Conservation (phyloP, 2,113 vertebrate species). For the cattle (Bos taurus) region DNA sequence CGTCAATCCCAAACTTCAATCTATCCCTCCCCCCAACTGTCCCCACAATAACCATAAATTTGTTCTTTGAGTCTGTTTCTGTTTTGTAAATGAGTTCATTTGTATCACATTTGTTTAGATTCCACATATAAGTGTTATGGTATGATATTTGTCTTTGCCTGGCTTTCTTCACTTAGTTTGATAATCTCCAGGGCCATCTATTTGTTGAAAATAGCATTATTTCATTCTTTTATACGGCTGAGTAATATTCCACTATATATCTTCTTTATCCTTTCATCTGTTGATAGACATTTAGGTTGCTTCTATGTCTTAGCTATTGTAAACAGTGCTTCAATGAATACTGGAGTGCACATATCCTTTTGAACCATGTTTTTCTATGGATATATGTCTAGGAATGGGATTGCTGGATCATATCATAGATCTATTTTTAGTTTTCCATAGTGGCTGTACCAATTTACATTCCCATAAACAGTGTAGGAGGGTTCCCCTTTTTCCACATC, state of each 20-base stretch:
- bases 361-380: not conserved
- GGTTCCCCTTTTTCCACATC: not conserved
- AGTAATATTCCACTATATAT: not conserved
- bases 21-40: not conserved
- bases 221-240: not conserved
- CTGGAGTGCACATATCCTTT: not conserved
- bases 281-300: not conserved
- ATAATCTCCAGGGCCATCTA: not conserved
- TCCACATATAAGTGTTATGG: not conserved
- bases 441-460: not conserved
- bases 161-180: not conserved
- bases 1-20: not conserved
- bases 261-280: not conserved
- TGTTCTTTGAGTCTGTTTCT: not conserved
- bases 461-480: not conserved
- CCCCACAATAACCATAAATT: not conserved
- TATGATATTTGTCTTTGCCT: not conserved
- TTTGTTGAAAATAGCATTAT: not conserved
- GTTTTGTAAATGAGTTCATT: not conserved
- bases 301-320: not conserved
- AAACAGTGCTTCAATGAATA: not conserved
- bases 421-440: not conserved
- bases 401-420: not conserved
- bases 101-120: not conserved
- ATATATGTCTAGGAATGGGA: not conserved